A percentile compares a stretch with the other conserved stretches of the same genome.
Conservation (phyloP, 2,888 invertebrate genomes). For the Diarsia brunnea region DNA sequence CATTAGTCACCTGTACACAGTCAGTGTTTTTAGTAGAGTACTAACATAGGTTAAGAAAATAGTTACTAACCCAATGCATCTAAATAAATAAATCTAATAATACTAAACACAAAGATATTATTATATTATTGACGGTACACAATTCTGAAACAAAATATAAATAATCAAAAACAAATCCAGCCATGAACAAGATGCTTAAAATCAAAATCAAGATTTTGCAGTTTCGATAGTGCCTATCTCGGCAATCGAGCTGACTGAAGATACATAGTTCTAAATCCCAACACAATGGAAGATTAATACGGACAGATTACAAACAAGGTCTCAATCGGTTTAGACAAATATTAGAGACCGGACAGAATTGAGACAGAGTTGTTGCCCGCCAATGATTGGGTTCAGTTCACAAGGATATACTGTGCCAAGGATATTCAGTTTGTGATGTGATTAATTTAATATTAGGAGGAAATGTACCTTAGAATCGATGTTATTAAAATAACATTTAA, state of each 20-base stretch:
- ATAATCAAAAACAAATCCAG: not conserved
- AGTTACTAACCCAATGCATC: too few relatives aligned
- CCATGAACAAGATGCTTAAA: not conserved
- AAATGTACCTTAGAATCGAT: not conserved
- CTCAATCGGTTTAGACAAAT: constrained; percentile 63
- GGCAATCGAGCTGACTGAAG: constrained; percentile 3
- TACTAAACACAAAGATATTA: not conserved
- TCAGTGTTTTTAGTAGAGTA: too few relatives aligned
- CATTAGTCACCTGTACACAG: too few relatives aligned
- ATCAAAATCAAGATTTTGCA: constrained; percentile 5
- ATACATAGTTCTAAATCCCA: constrained; percentile 30
- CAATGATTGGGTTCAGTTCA: constrained; percentile 39
- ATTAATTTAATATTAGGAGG: not conserved
- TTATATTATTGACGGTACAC: not conserved
- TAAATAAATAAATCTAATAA: too few relatives aligned
- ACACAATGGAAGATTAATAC: constrained; percentile 55
- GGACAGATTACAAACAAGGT: constrained; percentile 35
- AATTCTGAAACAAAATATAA: not conserved
- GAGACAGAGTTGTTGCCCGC: constrained; percentile 6
- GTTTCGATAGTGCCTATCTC: not conserved
- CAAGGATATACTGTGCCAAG: constrained; percentile 13
- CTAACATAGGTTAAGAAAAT: too few relatives aligned
- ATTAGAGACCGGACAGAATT: constrained; percentile 28
- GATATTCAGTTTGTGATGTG: not conserved
- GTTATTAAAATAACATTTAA: not conserved